Percentiles rank a stretch among this genome's conserved stretches.
Evolutionary conservation across 2,113 vertebrate genomes (phyloP).

Genomic region (Anolis sagrei): DNA sequence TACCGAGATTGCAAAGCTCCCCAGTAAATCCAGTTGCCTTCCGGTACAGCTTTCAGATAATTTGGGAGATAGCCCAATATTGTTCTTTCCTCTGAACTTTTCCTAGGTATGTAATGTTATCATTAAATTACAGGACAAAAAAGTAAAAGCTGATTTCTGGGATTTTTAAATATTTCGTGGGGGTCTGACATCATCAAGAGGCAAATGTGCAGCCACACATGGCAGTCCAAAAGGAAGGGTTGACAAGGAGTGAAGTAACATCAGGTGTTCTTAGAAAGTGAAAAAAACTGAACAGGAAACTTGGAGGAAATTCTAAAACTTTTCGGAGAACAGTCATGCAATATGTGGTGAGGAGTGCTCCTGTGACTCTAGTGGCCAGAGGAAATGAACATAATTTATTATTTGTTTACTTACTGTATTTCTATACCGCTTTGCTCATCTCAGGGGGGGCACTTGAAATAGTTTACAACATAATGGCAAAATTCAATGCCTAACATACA

Average conservation of each 20-base stretch:
- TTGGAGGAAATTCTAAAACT: not conserved
- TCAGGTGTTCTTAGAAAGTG: not conserved
- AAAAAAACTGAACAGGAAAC: not conserved
- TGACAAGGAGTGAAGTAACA: not conserved
- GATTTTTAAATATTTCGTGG: not conserved
- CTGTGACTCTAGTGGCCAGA: not conserved
- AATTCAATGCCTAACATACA: too few species aligned
- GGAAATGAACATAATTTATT: too few species aligned
- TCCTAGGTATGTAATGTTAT: not conserved
- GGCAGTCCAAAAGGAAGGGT: not conserved
- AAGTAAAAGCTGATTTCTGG: not conserved
- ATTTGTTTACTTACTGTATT: too few species aligned
- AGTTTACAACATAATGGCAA: too few species aligned
- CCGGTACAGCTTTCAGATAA: not conserved
- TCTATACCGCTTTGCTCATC: too few species aligned
- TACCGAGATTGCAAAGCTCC: not conserved
- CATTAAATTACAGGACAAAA: not conserved
- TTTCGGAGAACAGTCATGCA: not conserved
- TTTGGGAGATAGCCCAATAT: not conserved
- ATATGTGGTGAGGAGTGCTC: too few species aligned
- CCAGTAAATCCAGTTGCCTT: not conserved
- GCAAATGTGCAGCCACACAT: not conserved
- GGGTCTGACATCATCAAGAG: not conserved
- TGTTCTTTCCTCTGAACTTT: not conserved
- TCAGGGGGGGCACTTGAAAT: too few species aligned